Evolutionary conservation across 1,140 invertebrate genomes (phyloP), one percentile per base, ranked within the genome.

Genomic region (Drosophila leontia): DNA sequence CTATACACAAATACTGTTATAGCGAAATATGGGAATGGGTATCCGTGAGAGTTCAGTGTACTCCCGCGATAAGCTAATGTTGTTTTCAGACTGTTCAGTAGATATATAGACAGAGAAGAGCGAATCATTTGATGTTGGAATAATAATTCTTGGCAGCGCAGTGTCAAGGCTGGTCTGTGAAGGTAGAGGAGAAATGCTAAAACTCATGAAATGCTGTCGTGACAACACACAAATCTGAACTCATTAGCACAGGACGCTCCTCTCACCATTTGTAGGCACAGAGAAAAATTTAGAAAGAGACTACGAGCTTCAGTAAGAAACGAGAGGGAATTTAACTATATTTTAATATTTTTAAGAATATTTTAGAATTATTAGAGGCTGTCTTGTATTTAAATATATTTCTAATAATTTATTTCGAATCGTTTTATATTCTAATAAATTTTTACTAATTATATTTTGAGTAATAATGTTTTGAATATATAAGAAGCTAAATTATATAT

Each of bases 41-140:
- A 39, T 53, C 35, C 39, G 75, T 78, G 64, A 42, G 75, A 76
- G 83, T 87, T 87, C 83, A 87, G 67, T 83, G 84, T 77, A 88
- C 83, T 65, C 80, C 61, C 58, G 83, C 72, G 83, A 87, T 87
- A 87, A 88, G 84, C 68, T 74, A 78, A 67, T 85, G 75, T 69
- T 82, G 80, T 79, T 84, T 72, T 45, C 62, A 47, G 70, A 50
- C 48, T 41, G 59, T 59, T 57, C 74, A 58, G 48, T 70, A 67
- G 60, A 84, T 67, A 75, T 75, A 44, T 55, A 61, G 23, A 50
- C 12, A 51, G 34, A 59, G 58, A 29, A 64, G 23, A 62, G 34
- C 61, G 77, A 81, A 78, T 78, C 63, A 72, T 70, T 72, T 63
- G 51, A 76, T 77, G 55, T 17, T 3, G 26, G 48, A 32, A 50